Conservation (phyloP, 1,140 invertebrate species). For the Apis florea region DNA sequence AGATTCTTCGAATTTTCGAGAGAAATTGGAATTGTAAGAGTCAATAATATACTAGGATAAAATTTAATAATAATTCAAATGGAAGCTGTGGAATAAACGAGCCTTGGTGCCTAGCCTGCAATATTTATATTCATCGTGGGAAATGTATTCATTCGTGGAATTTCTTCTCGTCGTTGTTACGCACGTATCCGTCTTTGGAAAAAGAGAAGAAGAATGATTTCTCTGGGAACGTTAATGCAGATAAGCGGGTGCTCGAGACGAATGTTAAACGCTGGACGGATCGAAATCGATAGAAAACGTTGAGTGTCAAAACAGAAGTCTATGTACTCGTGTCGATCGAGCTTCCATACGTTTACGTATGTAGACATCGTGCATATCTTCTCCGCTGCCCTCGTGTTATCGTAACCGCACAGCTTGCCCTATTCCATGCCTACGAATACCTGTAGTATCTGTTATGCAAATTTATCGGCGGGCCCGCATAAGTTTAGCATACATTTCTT, state of each 20-base stretch:
- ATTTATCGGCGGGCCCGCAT: conserved; percentile 64
- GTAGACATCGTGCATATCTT: conserved; percentile 49
- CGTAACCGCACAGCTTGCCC: conserved; percentile 67
- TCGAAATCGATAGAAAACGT: conserved; percentile 44
- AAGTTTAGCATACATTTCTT: conserved; percentile 71
- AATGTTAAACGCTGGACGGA: conserved; percentile 38
- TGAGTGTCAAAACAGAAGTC: conserved; percentile 52
- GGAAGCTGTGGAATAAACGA: too few relatives aligned
- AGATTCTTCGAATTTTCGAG: too few relatives aligned
- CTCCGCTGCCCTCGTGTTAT: conserved; percentile 60
- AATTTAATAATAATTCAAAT: too few relatives aligned
- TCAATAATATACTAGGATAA: too few relatives aligned
- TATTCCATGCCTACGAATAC: conserved; percentile 63
- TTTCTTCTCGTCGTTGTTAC: not conserved
- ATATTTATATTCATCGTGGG: not conserved
- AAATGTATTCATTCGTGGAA: too few relatives aligned
- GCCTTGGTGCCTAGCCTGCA: too few relatives aligned
- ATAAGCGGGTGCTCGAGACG: conserved; percentile 7
- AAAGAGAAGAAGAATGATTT: not conserved
- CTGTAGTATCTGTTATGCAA: conserved; percentile 68
- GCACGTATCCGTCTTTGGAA: not conserved
- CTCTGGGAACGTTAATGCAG: not conserved
- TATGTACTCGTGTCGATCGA: conserved; percentile 39
- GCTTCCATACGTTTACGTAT: conserved; percentile 26
- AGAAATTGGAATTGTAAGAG: too few relatives aligned